phyloP scores from a whole-genome alignment of 2,888 invertebrate genomes.

The Habrosyne pyritoides region DNA sequence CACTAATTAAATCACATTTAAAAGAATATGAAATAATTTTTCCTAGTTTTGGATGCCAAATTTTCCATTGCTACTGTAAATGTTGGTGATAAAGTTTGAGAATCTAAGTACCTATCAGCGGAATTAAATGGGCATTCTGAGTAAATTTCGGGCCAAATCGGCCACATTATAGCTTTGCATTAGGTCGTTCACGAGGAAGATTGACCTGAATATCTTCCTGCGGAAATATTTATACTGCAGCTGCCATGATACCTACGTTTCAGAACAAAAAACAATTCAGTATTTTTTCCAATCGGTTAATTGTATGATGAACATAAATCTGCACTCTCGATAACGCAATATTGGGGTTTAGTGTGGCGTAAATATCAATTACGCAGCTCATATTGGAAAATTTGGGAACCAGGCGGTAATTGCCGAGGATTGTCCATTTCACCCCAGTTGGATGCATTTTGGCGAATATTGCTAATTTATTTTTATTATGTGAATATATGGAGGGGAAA shows the following conservation, averaged over 20 bases:
- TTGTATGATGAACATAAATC: slow-evolving; percentile 58
- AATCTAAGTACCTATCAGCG: not conserved
- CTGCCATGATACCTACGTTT: slow-evolving; percentile 1
- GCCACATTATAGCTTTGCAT: slow-evolving; percentile 3
- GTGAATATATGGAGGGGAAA: slow-evolving; percentile 50
- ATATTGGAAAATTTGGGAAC: slow-evolving; percentile 64
- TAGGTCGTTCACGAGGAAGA: not conserved
- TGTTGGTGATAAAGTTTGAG: not conserved
- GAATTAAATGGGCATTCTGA: not conserved
- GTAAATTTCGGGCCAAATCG: slow-evolving; percentile 6
- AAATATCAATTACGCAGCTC: slow-evolving; percentile 76
- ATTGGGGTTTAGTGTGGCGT: slow-evolving; percentile 66
- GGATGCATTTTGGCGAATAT: slow-evolving; percentile 66
- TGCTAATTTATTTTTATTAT: slow-evolving; percentile 77
- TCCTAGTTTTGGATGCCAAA: not conserved
- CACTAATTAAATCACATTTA: no score
- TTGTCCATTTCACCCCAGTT: slow-evolving; percentile 38
- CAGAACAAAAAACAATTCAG: not conserved
- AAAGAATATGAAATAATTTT: no score
- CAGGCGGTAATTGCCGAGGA: slow-evolving; percentile 60
- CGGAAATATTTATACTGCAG: not conserved
- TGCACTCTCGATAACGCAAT: slow-evolving; percentile 41
- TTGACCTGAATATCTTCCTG: slow-evolving; percentile 2
- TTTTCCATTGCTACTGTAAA: not conserved
- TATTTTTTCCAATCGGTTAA: slow-evolving; percentile 41